These are phyloP conservation scores for Crenichthys baileyi DNA, from an alignment of 2,797 vertebrate species.

Conservation along the genomic window DNA sequence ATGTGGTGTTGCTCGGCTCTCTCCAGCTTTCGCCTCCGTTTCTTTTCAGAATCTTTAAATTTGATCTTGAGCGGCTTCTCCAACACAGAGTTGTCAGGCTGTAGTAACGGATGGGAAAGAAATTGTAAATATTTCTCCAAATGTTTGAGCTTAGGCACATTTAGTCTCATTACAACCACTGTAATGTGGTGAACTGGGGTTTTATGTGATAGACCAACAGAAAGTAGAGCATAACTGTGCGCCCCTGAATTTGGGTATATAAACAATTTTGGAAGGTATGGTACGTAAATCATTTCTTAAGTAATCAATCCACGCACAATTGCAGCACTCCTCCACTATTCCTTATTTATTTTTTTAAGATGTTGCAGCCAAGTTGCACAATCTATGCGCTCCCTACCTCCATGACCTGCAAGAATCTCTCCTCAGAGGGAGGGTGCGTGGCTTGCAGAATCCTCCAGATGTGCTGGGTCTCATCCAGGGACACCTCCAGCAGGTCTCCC, in stretches of 20 bases:
- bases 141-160: not conserved
- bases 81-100: slow-evolving; percentile 91
- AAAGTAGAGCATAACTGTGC: not conserved
- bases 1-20: slow-evolving; percentile 89
- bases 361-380: slow-evolving; percentile 38
- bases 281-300: not conserved
- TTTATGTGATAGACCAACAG: not conserved
- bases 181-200: not conserved
- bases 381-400: slow-evolving; percentile 83
- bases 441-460: slow-evolving; percentile 99
- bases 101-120: not conserved
- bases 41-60: slow-evolving; percentile 94
- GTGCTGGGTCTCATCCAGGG: slow-evolving; percentile 97
- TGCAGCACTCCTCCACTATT: not conserved
- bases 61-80: slow-evolving; percentile 94
- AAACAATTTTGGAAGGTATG: too few relatives aligned
- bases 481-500: slow-evolving; percentile 96
- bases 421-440: slow-evolving; percentile 95
- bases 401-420: slow-evolving; percentile 95
- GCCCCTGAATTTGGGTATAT: too few relatives aligned
- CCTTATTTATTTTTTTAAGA: slow-evolving; percentile 6
- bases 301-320: not conserved
- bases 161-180: not conserved
- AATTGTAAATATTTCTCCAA: not conserved
- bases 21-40: slow-evolving; percentile 93